Evolutionary conservation across 2,888 invertebrate genomes (phyloP), one percentile per base, ranked within the genome.

Genomic region (Lasioglossum leucozonium): DNA sequence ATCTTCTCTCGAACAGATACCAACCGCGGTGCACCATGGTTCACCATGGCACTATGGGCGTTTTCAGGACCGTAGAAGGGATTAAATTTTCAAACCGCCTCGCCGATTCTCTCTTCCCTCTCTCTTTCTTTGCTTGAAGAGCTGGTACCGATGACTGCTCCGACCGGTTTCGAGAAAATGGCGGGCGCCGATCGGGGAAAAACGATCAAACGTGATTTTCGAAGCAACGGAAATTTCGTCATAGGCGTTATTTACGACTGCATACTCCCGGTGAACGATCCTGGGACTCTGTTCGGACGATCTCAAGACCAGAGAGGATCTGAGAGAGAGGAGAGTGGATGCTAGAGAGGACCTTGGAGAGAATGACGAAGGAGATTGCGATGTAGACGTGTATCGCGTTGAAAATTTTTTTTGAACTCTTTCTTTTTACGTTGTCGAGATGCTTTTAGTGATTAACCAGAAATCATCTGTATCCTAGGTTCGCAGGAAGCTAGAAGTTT

Each of bases 1-100:
- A 85, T 88, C 91, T 89, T 86, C 82, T 85, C 85, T n/a, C 72
- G 89, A 89, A 87, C 88, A 91, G 91, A 90, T 90, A 90, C 87
- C 89, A 88, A 90, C 89, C 85, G 82, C 84, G 85, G 87, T 79
- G 88, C 76, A 67, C 65, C 71, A 51, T 65, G 65, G 81, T 81
- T 81, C 84, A 81, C 83, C 83, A 81, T 79, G 77, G 69, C 79
- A 42, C 65, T 79, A 91, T 91, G 91, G 91, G 91, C 90, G 90
- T 91, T 89, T 89, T 87, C 89, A 89, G 78, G 77, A 69, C 79
- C 84, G 87, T 87, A 88, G 89, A 83, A 83, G 85, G 90, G 88
- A 89, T 88, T 87, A 84, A 84, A 86, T 88, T 89, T 82, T 72
- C 85, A 84, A 88, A 79, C 79, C 72, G 44, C 40, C 18, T 55